Percentiles rank a stretch among this genome's conserved stretches.
phyloP scores from a whole-genome alignment of 1,140 invertebrate genomes.

The Pogonomyrmex barbatus region DNA sequence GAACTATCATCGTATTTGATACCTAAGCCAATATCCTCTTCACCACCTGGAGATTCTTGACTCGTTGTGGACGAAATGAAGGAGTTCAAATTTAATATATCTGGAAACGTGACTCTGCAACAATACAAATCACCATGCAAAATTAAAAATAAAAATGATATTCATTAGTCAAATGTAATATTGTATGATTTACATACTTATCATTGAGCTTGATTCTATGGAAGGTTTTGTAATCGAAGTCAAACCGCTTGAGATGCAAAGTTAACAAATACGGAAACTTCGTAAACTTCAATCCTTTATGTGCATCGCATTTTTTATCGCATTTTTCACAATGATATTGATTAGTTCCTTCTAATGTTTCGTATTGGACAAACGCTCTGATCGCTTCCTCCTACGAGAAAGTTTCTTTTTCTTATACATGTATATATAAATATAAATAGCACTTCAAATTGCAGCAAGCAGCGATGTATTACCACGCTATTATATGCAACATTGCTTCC shows the following conservation, averaged over 20 bases:
- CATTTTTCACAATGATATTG: constrained; percentile 97
- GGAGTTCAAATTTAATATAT: constrained; percentile 92
- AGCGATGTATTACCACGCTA: constrained; percentile 88
- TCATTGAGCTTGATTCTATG: constrained; percentile 97
- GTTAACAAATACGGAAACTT: constrained; percentile 96
- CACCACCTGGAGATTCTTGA: constrained; percentile 82
- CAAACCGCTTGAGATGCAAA: constrained; percentile 95
- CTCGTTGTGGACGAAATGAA: constrained; percentile 87
- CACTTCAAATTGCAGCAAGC: constrained; percentile 22
- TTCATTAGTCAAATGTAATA: background rate
- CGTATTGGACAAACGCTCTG: constrained; percentile 94
- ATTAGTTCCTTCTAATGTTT: constrained; percentile 94
- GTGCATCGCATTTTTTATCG: constrained; percentile 95
- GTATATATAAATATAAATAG: background rate
- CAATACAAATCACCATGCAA: constrained; percentile 28
- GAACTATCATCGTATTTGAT: constrained; percentile 89
- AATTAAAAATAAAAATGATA: background rate
- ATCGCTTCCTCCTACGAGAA: constrained; percentile 92
- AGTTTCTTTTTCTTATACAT: constrained; percentile 14
- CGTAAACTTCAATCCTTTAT: constrained; percentile 96
- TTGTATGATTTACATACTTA: constrained; percentile 87
- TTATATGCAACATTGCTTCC: constrained; percentile 92
- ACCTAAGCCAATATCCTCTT: constrained; percentile 83
- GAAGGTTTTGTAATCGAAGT: constrained; percentile 95
- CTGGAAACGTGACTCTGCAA: constrained; percentile 93